Evolutionary conservation across 1,140 invertebrate species (phyloP).

Genomic region (Hestina assimilis): DNA sequence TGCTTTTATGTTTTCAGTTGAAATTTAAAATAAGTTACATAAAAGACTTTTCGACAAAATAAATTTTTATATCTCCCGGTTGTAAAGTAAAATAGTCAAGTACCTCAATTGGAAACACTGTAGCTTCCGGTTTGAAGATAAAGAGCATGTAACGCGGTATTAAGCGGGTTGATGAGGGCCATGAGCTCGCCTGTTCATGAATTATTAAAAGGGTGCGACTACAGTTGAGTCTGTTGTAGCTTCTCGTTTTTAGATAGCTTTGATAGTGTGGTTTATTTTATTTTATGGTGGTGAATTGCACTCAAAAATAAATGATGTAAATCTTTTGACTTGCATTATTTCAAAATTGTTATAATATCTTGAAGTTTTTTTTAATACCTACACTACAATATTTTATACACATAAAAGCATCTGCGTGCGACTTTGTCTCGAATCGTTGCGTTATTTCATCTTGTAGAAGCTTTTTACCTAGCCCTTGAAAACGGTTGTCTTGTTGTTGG

Average conservation of each 20-base stretch:
- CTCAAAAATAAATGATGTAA: neutral
- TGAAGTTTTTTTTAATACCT: neutral
- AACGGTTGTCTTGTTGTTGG: too few species aligned
- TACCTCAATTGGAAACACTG: slow-evolving; percentile 8
- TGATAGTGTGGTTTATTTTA: slow-evolving; percentile 8
- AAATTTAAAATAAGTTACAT: too few species aligned
- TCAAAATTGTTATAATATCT: neutral
- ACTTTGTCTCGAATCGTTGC: too few species aligned
- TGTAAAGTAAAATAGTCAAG: neutral
- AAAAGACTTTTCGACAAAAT: too few species aligned
- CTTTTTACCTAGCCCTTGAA: too few species aligned
- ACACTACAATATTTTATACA: too few species aligned
- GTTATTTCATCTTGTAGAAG: too few species aligned
- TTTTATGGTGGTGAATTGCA: neutral
- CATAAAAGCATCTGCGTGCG: too few species aligned
- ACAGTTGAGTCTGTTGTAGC: slow-evolving; percentile 16
- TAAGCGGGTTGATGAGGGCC: slow-evolving; percentile 18
- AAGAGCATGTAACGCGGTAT: slow-evolving; percentile 19
- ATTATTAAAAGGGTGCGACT: slow-evolving; percentile 18
- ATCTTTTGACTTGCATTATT: neutral
- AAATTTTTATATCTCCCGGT: too few species aligned
- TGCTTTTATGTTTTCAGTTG: too few species aligned
- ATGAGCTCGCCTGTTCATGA: slow-evolving; percentile 14
- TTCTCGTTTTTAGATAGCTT: slow-evolving; percentile 16
- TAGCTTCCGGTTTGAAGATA: slow-evolving; percentile 2